A percentile compares a stretch with the other conserved stretches of the same genome.
Conservation (phyloP, 2,113 vertebrate species). For the Stegastes partitus region DNA sequence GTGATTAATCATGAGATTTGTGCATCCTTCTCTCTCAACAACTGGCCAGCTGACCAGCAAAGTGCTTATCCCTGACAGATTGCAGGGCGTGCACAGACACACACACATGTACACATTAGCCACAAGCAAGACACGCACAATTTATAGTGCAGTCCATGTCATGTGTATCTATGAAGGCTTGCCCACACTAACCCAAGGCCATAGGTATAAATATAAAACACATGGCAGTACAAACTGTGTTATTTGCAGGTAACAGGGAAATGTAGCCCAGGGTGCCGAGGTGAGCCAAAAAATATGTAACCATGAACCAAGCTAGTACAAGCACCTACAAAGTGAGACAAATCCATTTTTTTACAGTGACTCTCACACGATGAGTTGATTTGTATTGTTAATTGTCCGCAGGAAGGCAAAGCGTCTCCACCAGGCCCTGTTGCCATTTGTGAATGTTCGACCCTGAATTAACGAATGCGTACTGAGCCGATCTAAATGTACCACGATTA, state of each 20-base stretch:
- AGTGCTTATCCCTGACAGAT: slow-evolving; percentile 64
- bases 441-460: slow-evolving; percentile 13
- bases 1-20: slow-evolving; percentile 65
- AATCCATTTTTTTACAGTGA: background rate
- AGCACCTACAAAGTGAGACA: background rate
- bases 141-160: slow-evolving; percentile 35
- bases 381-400: slow-evolving; percentile 15
- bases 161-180: slow-evolving; percentile 29
- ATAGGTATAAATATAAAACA: slow-evolving; percentile 21
- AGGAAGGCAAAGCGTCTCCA: background rate
- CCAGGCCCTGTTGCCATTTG: background rate
- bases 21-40: slow-evolving; percentile 46
- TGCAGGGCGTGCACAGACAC: slow-evolving; percentile 16
- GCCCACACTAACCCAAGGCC: slow-evolving; percentile 31
- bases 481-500: slow-evolving; percentile 1
- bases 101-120: slow-evolving; percentile 21
- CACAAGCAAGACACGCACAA: slow-evolving; percentile 24
- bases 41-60: slow-evolving; percentile 68
- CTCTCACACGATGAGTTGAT: slow-evolving; percentile 18
- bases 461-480: slow-evolving; percentile 14
- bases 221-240: background rate
- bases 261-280: background rate
- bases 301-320: slow-evolving; percentile 7
- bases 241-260: background rate
- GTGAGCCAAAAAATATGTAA: background rate